These are phyloP conservation scores for Drosophila willistoni DNA, from an alignment of 1,140 invertebrate genomes.

Conservation along the genomic window DNA sequence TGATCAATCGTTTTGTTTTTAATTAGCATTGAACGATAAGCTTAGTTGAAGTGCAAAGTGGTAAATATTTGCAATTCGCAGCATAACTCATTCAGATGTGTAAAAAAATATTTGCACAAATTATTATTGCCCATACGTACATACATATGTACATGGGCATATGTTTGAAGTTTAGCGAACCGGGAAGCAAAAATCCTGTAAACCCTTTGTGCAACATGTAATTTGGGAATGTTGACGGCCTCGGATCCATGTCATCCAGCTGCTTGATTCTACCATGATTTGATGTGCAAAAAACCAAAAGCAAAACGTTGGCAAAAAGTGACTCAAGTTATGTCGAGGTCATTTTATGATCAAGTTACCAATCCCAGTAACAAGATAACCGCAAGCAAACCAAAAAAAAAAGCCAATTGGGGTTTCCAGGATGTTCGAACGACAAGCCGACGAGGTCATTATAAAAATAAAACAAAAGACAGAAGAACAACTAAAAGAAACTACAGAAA, in stretches of 20 bases:
- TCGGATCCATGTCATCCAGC: background rate
- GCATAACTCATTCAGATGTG: background rate
- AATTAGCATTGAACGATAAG: constrained; percentile 70
- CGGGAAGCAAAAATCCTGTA: constrained; percentile 9
- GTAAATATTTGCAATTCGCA: constrained; percentile 29
- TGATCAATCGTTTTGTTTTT: constrained; percentile 73
- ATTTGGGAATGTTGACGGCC: constrained; percentile 8
- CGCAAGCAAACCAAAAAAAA: background rate
- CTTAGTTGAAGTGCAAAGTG: constrained; percentile 39
- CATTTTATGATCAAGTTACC: constrained; percentile 50
- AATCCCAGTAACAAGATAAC: constrained; percentile 8
- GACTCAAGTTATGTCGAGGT: constrained; percentile 49
- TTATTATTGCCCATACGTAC: background rate
- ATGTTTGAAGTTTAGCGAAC: constrained; percentile 19
- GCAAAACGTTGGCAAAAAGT: background rate
- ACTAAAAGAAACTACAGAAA: too few relatives aligned
- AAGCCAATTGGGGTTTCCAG: constrained; percentile 6
- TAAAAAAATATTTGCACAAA: background rate
- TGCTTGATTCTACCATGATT: background rate
- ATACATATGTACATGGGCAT: background rate
- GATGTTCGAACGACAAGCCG: constrained; percentile 7
- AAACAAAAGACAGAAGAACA: too few relatives aligned
- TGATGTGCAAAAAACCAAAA: too few relatives aligned
- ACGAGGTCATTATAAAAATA: constrained; percentile 33
- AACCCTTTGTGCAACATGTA: background rate